Evolutionary conservation across 2,888 invertebrate species (phyloP).

Genomic region (Pseudococcus jackbeardsleyi): DNA sequence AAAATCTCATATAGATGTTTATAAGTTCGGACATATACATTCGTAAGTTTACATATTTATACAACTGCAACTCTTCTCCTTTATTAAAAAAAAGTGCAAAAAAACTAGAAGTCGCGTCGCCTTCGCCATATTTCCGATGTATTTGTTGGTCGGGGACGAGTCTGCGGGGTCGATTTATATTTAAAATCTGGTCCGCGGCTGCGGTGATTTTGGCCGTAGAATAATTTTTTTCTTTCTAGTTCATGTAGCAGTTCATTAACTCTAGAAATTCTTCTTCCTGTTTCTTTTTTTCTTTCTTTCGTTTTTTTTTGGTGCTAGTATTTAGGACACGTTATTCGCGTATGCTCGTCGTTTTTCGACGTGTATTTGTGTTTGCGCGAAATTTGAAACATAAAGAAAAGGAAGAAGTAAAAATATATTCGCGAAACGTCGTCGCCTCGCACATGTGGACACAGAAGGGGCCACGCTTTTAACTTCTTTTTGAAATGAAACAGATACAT

Average conservation of each 20-base stretch:
- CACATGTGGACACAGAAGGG: neutral
- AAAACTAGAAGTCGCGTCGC: neutral
- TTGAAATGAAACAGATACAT: neutral
- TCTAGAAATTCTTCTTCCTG: neutral
- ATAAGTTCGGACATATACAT: neutral
- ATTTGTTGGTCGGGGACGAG: neutral
- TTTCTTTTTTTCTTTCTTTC: neutral
- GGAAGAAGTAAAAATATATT: neutral
- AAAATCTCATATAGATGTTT: neutral
- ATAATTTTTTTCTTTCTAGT: neutral
- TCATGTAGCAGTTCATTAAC: conserved; percentile 5
- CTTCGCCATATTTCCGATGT: neutral
- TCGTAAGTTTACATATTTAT: neutral
- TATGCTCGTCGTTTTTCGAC: neutral
- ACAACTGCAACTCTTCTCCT: neutral
- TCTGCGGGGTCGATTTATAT: neutral
- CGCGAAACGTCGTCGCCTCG: neutral
- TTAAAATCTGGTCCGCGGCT: conserved; percentile 1
- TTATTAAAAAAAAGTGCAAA: neutral
- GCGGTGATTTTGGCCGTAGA: conserved; percentile 2
- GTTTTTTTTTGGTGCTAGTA: neutral
- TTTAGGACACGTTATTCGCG: neutral
- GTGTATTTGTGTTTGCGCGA: neutral
- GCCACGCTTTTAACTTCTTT: neutral
- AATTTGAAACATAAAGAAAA: neutral